phyloP scores from a whole-genome alignment of 2,888 invertebrate species.

The Epinotia demarniana region DNA sequence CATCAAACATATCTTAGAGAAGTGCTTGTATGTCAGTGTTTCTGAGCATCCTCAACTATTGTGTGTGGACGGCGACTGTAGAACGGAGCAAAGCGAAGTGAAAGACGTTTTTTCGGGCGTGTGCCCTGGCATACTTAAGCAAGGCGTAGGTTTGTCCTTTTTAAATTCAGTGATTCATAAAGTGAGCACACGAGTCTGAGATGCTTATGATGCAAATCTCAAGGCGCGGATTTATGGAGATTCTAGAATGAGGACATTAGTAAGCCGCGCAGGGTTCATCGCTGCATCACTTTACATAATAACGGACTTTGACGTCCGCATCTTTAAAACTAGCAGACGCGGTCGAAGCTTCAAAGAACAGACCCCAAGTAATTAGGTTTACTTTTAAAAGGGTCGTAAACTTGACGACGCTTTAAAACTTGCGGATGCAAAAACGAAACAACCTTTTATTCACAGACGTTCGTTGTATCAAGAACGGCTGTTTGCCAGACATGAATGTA shows the following conservation, averaged over 20 bases:
- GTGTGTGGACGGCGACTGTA: background rate
- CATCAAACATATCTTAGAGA: background rate
- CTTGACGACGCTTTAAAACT: background rate
- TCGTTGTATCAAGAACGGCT: conserved; percentile 2
- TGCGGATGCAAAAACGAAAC: conserved; percentile 1
- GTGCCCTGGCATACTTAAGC: conserved; percentile 25
- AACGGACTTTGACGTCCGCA: conserved; percentile 22
- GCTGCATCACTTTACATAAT: conserved; percentile 38
- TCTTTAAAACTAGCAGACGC: conserved; percentile 7
- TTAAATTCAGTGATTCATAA: conserved; percentile 32
- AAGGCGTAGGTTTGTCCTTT: conserved; percentile 29
- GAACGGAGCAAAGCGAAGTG: conserved; percentile 8
- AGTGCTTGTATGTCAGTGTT: background rate
- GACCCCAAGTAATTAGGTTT: background rate
- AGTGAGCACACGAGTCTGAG: conserved; percentile 3
- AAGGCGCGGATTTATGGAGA: conserved; percentile 36
- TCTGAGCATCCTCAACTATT: background rate
- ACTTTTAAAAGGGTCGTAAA: conserved; percentile 4
- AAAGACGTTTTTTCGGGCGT: conserved; percentile 25
- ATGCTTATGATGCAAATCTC: conserved; percentile 37
- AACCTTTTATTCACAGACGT: conserved; percentile 2
- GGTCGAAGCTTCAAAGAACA: background rate
- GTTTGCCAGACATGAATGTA: conserved; percentile 10
- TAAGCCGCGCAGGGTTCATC: conserved; percentile 16
- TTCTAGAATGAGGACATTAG: conserved; percentile 24